Base-by-base conservation (phyloP, 2,888 invertebrate species). In the Drosophila sordidula region DNA sequence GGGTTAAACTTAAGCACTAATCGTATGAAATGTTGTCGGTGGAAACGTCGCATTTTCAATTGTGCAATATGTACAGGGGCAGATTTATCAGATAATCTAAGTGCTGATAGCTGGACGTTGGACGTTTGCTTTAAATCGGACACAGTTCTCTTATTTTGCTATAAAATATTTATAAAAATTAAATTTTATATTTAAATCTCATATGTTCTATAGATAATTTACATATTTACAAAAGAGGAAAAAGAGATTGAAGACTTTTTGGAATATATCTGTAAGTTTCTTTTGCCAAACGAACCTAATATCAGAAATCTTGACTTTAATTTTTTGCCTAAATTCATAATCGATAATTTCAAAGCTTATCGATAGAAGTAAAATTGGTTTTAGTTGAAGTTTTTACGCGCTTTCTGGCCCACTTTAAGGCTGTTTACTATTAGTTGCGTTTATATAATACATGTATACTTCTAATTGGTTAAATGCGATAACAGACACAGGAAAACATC, bases 391-490 rank as follows among this genome's bases (percentile, higher is more conserved):
- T 22, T 22, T 22, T 22, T 3, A 22, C 4, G 3, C 4, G 1
- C 22, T 2, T 22, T 29, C 8, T 29, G 2, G 8, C 5, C 29
- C 8, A 26, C 6, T 26, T 6, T 26, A 6, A 26, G 26, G 0
- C 1, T 9, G 29, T 29, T 29, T 29, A 9, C 9, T 29, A 29
- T 29, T 29, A 9, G 9, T 29, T 9, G 9, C 0, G 29, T 34
- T 12, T 12, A 12, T 34, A 34, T 12, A 3, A 26, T 12, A 34
- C 12, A 34, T 12, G 12, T 1, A 4, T 12, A 12, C 12, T 11
- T 34, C 11, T 34, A 47, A 42, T 26, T 51, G 29, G 14, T 32
- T 56, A 25, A 32, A 29, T 34, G 41, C 67, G 45, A 73, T 32
- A 49, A 67, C 51, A 72, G 26, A 14, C 4, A 39, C 41, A 29